Evolutionary conservation across 2,113 vertebrate species (phyloP).

Genomic region (Naja naja): DNA sequence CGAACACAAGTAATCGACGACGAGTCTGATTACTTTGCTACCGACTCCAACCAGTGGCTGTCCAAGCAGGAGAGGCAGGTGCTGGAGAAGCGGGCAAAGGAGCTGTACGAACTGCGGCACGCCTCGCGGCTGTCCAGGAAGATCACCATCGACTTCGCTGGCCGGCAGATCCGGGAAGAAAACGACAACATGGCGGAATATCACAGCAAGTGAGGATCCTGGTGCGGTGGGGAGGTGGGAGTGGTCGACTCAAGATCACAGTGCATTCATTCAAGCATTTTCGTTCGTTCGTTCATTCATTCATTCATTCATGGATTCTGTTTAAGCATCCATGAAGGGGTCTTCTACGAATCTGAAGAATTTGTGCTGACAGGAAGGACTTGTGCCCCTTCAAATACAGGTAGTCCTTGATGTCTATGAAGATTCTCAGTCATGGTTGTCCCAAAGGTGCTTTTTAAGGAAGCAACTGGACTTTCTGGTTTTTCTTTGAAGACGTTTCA

Average conservation of each 20-base stretch:
- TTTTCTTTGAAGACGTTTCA: no score
- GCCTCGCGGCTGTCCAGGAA: conserved; percentile 84
- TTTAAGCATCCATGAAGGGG: neutral
- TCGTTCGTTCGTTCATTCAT: neutral
- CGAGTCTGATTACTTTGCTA: conserved; percentile 93
- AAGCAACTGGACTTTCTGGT: no score
- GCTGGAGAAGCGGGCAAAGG: conserved; percentile 82
- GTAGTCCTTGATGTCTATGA: no score
- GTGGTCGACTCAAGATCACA: fast-evolving
- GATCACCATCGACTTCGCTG: conserved; percentile 93
- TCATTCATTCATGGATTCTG: neutral
- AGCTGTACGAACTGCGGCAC: conserved; percentile 86
- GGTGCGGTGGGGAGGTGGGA: fast-evolving
- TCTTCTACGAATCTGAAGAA: neutral
- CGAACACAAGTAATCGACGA: conserved; percentile 96
- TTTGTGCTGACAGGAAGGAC: neutral
- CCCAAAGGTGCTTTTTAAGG: no score
- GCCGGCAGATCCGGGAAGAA: conserved; percentile 86
- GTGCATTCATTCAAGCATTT: neutral
- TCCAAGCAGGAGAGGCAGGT: conserved; percentile 83
- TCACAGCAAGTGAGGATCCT: conserved; percentile 79
- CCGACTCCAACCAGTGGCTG: conserved; percentile 95
- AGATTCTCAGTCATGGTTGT: no score
- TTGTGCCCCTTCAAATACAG: neutral
- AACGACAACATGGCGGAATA: conserved; percentile 77